Evolutionary conservation across 2,113 vertebrate species (phyloP).

Genomic region (Ciconia boyciana): DNA sequence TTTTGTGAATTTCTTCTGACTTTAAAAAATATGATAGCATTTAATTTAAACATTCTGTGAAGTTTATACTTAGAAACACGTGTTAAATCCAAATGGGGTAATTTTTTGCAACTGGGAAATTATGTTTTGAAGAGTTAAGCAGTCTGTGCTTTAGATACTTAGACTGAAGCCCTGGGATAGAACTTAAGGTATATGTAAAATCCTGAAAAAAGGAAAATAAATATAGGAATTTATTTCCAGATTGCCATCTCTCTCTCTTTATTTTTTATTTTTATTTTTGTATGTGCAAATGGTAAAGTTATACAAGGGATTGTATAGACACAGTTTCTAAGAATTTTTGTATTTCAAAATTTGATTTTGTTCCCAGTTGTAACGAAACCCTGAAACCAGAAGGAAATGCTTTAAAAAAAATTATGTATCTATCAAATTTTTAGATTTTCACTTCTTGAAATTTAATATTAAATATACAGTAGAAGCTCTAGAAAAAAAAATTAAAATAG

Average conservation of each 20-base stretch:
- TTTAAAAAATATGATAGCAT: constrained; percentile 22
- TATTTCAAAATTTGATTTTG: background rate
- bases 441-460: background rate
- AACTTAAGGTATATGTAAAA: background rate
- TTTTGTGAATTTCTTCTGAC: constrained; percentile 27
- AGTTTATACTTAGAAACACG: background rate
- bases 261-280: background rate
- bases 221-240: background rate
- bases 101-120: constrained; percentile 25
- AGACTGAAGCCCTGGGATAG: background rate
- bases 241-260: background rate
- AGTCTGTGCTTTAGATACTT: background rate
- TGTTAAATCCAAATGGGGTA: background rate
- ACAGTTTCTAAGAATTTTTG: background rate
- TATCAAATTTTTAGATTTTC: background rate
- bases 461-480: background rate
- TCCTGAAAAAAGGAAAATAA: background rate
- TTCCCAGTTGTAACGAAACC: background rate
- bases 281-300: background rate
- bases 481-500: background rate
- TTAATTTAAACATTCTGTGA: constrained; percentile 40
- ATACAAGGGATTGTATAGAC: background rate
- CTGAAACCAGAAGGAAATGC: background rate
- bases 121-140: background rate
- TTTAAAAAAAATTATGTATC: background rate